These are phyloP conservation scores for Eolophus roseicapilla DNA, from an alignment of 2,113 vertebrate genomes.

Conservation along the genomic window DNA sequence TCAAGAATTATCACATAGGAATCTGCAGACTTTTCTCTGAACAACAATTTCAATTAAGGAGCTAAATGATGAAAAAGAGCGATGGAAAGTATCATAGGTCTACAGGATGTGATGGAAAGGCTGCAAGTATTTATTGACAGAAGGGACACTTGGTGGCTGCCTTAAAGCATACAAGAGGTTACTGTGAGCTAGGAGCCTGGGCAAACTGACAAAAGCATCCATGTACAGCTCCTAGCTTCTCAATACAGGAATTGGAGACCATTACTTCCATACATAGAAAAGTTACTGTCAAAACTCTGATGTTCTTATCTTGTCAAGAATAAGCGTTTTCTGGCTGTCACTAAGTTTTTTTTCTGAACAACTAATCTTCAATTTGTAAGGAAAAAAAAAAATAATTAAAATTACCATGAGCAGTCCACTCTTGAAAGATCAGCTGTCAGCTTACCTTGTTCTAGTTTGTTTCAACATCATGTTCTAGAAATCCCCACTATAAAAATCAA, in stretches of 20 bases:
- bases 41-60: not conserved
- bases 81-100: not conserved
- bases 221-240: not conserved
- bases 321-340: not conserved
- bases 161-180: not conserved
- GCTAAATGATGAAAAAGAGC: not conserved
- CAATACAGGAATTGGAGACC: accelerated
- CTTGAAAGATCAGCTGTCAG: not conserved
- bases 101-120: not conserved
- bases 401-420: not conserved
- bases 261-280: not conserved
- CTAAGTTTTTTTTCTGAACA: not conserved
- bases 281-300: not conserved
- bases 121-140: not conserved
- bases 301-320: not conserved
- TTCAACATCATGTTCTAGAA: not conserved
- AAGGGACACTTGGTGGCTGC: not conserved
- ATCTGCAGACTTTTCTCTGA: not conserved
- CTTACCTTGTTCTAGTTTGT: not conserved
- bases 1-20: not conserved
- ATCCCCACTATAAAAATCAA: not conserved
- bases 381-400: not conserved
- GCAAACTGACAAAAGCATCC: not conserved
- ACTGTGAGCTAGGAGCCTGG: not conserved
- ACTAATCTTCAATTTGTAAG: not conserved